Percentiles rank a stretch among this genome's conserved stretches.
These are phyloP conservation scores for Pangasius macronema DNA, from an alignment of 2,797 vertebrate species.

Conservation along the genomic window DNA sequence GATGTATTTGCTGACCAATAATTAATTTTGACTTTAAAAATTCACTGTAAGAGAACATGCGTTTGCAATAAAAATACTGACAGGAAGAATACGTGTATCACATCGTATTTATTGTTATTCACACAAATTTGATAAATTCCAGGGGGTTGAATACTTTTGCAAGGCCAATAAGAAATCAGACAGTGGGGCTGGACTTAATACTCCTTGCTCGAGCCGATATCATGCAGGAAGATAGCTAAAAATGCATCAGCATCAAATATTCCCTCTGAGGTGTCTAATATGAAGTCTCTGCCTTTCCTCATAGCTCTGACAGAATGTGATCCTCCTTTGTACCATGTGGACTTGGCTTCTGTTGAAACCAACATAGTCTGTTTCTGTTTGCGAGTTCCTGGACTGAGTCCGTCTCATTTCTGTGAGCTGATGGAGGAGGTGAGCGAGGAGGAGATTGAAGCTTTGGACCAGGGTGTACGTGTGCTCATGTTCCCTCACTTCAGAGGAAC, in stretches of 20 bases:
- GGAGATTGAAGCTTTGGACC: slow-evolving; percentile 69
- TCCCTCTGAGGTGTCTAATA: slow-evolving; percentile 12
- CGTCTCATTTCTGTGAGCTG: slow-evolving; percentile 71
- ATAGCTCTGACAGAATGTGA: slow-evolving; percentile 72
- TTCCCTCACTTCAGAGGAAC: slow-evolving; percentile 69
- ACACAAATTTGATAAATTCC: neutral
- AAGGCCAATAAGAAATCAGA: neutral
- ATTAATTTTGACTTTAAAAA: neutral
- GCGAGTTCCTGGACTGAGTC: slow-evolving; percentile 53
- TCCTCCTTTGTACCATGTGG: slow-evolving; percentile 68
- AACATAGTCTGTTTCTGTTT: slow-evolving; percentile 78
- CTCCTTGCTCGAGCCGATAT: neutral
- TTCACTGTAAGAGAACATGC: neutral
- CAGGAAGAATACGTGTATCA: neutral
- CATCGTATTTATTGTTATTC: neutral
- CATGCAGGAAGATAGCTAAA: neutral
- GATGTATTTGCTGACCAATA: neutral
- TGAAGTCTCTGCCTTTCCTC: neutral
- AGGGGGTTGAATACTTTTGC: neutral
- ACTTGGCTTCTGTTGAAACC: slow-evolving; percentile 74
- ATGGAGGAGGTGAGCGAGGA: slow-evolving; percentile 69
- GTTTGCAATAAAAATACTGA: neutral
- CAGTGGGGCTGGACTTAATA: neutral
- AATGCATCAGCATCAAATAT: neutral
- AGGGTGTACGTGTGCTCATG: slow-evolving; percentile 73